Conservation (phyloP, 2,888 invertebrate species). For the Dioctria rufipes region DNA sequence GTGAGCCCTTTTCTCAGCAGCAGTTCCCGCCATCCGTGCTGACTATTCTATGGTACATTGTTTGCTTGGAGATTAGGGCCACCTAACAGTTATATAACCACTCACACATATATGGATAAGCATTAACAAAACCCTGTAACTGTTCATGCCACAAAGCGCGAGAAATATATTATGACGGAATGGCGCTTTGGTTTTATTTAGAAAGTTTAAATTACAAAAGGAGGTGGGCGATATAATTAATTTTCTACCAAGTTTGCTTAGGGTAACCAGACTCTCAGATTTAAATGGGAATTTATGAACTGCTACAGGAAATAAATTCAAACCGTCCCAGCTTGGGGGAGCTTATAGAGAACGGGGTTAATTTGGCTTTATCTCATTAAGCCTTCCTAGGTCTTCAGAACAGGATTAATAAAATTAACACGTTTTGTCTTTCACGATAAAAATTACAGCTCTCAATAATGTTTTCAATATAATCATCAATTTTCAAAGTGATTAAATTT, state of each 20-base stretch:
- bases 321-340: background rate
- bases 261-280: slow-evolving; percentile 42
- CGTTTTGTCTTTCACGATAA: too few relatives aligned
- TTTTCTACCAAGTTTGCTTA: slow-evolving; percentile 41
- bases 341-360: slow-evolving; percentile 10
- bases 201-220: slow-evolving; percentile 37
- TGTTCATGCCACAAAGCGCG: slow-evolving; percentile 22
- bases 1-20: slow-evolving; percentile 19
- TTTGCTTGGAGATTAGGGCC: slow-evolving; percentile 35
- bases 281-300: slow-evolving; percentile 45
- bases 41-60: slow-evolving; percentile 27
- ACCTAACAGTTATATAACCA: background rate
- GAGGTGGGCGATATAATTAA: slow-evolving; percentile 26
- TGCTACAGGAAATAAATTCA: slow-evolving; percentile 37
- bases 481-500: too few relatives aligned
- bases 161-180: slow-evolving; percentile 45
- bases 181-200: slow-evolving; percentile 39
- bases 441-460: too few relatives aligned
- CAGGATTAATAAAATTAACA: slow-evolving; percentile 1
- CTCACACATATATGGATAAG: background rate
- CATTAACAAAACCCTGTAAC: slow-evolving; percentile 14
- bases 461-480: too few relatives aligned
- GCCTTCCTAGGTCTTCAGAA: too few relatives aligned
- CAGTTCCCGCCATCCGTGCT: background rate
- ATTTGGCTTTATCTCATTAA: slow-evolving; percentile 4